These are phyloP conservation scores for Brenthis ino DNA, from an alignment of 2,888 invertebrate species.

Conservation along the genomic window DNA sequence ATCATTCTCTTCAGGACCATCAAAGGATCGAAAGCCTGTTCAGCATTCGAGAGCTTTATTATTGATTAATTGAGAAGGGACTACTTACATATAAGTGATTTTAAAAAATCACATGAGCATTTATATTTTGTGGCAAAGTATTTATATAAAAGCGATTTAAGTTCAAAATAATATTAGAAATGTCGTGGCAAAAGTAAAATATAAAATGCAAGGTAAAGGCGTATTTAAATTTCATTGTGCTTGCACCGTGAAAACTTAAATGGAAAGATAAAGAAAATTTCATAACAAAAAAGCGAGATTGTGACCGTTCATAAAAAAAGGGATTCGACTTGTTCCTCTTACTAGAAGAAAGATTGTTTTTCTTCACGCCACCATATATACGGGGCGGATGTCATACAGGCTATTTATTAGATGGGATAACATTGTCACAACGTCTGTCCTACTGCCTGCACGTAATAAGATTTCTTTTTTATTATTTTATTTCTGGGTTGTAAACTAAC, in stretches of 20 bases:
- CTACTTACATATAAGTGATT: neutral
- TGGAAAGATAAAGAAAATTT: constrained; percentile 58
- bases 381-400: constrained; percentile 67
- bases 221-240: constrained; percentile 37
- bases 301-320: constrained; percentile 67
- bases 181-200: constrained; percentile 18
- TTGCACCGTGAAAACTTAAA: constrained; percentile 48
- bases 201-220: constrained; percentile 31
- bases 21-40: constrained; percentile 52
- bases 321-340: constrained; percentile 68
- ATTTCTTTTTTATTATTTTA: constrained; percentile 73
- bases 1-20: constrained; percentile 58
- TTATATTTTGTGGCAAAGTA: neutral
- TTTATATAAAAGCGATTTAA: neutral
- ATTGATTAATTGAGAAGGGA: constrained; percentile 49
- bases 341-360: constrained; percentile 70
- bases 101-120: constrained; percentile 1
- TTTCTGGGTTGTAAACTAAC: constrained; percentile 73
- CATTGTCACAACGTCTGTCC: constrained; percentile 65
- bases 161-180: constrained; percentile 18
- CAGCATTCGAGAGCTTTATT: constrained; percentile 44
- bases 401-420: constrained; percentile 77
- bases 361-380: constrained; percentile 59
- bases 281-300: constrained; percentile 58
- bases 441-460: constrained; percentile 66